Base-by-base conservation (phyloP, 2,888 invertebrate genomes). In the Euspilapteryx auroguttella region DNA sequence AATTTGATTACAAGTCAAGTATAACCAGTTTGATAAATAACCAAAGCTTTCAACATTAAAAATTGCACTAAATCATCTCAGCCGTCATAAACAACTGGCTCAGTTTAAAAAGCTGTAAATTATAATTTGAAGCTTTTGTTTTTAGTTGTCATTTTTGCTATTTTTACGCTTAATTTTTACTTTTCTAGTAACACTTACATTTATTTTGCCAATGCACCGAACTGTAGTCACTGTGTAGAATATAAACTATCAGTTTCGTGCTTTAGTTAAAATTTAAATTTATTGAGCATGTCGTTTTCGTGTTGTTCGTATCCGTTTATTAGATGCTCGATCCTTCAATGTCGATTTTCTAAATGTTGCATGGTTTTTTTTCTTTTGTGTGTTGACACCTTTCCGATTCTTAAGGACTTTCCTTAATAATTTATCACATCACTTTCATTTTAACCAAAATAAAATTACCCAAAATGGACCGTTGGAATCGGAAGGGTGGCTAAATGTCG, bases 1-100 rank as follows among this genome's bases (percentile, higher is more conserved):
- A 34, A 38, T 46, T 45, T 35, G 36, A 44, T 47, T 53, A 55
- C 56, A 63, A 71, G 75, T 73, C 75, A 73, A 75, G 75, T 75
- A 62, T 57, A 62, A 48, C 24, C 11, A 40, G 63, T 66, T 65
- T 69, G 56, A 55, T 21, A 42, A 55, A 59, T 68, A 68, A 68
- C 66, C 48, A 55, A 55, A 45, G 71, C 68, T 69, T 71, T 56
- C 39, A 47, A 56, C 50, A 55, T 49, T 44, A 12, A 29, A 38
- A 38, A 51, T 47, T 45, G 53, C 50, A 57, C 53, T 52, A 41
- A 43, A 25, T 42, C 55, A 59, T 55, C 36, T 47, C 51, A 65
- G 59, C 57, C 52, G 51, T 47, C 55, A 56, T 61, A 47, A 8
- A 47, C 53, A 57, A 46, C 56, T 61, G 65, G 61, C 57, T 17